Evolutionary conservation across 2,888 invertebrate genomes (phyloP), one percentile per base, ranked within the genome.

Genomic region (Timandra comae): DNA sequence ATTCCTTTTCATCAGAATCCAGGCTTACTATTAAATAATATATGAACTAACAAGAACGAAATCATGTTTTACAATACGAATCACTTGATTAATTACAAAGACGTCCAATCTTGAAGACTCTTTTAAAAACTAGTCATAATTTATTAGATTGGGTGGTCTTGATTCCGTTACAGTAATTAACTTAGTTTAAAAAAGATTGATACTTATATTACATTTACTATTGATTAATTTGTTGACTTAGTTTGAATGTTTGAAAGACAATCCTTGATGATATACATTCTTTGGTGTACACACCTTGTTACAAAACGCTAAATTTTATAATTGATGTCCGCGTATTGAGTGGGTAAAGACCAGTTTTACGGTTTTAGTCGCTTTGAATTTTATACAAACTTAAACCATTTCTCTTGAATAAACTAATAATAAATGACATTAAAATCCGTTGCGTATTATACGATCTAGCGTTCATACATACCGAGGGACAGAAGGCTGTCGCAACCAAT

Each of bases 111-210:
- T 35, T 30, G 40, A 40, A 38, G 39, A 41, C 23, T 30, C 16
- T 31, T 33, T 36, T 30, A 33, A 35, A 42, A 42, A 53, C 57
- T 56, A 60, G 60, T 63, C 57, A 57, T 55, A 56, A 61, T 61
- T 52, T 49, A 63, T 60, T 55, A 54, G 54, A 50, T 52, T 53
- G 51, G 54, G 53, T 57, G 52, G 57, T 53, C 54, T 49, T 30
- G 33, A 10, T 43, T 33, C 49, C 49, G 54, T 53, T 54, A 48
- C 29, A 35, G 31, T 51, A 43, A 53, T 53, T 39, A 43, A 38
- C 31, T 39, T 19, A 10, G 35, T 35, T 38, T 6, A n/a, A 39
- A 40, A 32, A 35, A 50, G 52, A 52, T 56, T 49, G 50, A 54
- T 46, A n/a, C n/a, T 45, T 9, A 10, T 24, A 10, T 7, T 24